These are phyloP conservation scores for Melanostoma mellinum DNA, from an alignment of 2,888 invertebrate species.

Conservation along the genomic window DNA sequence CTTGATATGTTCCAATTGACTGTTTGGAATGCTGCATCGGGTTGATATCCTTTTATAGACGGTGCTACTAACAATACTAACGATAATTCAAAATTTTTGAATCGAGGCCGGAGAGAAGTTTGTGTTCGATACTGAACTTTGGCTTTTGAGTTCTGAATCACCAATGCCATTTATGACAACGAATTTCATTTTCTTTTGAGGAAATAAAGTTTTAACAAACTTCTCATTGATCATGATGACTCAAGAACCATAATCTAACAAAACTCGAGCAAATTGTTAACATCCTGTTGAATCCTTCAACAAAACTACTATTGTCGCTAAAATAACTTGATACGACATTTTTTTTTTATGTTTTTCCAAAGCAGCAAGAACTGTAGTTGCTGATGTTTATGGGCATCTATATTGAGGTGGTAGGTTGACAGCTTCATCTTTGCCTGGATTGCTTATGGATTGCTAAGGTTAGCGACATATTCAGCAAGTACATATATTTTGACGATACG, in stretches of 20 bases:
- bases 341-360: background rate
- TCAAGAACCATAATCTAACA: slow-evolving; percentile 21
- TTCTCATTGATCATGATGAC: slow-evolving; percentile 12
- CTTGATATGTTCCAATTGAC: slow-evolving; percentile 9
- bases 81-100: slow-evolving; percentile 4
- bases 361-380: background rate
- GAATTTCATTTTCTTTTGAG: background rate
- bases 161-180: slow-evolving; percentile 21
- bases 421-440: no score
- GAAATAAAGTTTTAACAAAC: background rate
- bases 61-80: slow-evolving; percentile 5
- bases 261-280: slow-evolving; percentile 19
- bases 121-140: slow-evolving; percentile 6
- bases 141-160: background rate
- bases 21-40: background rate
- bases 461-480: no score
- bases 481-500: no score
- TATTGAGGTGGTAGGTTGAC: background rate
- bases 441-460: no score
- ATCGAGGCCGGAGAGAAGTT: slow-evolving; percentile 9
- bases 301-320: slow-evolving; percentile 1
- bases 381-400: background rate
- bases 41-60: slow-evolving; percentile 13
- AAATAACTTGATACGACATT: background rate
- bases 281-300: slow-evolving; percentile 10